Evolutionary conservation across 2,797 vertebrate genomes (phyloP), one percentile per base, ranked within the genome.

Genomic region (Gymnopithys bicolor): DNA sequence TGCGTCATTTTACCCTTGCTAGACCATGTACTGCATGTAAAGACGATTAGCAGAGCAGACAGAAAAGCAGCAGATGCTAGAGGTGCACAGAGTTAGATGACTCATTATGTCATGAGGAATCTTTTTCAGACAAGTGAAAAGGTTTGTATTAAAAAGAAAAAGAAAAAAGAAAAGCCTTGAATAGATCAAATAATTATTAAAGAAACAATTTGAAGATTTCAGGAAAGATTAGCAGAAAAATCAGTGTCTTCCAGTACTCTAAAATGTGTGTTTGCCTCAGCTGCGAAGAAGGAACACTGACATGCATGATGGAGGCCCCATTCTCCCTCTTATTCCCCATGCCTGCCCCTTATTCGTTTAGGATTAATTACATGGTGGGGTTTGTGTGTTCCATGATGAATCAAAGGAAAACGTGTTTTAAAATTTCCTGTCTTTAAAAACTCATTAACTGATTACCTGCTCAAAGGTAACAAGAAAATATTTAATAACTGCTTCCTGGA

Each of bases 31-130:
- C 68, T n/a, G 37, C 58, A 16, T 75, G 25, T 59, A 85, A 86
- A 79, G 82, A 79, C 91, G 91, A 87, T 91, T 89, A 86, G 79
- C 90, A 92, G 89, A 86, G 83, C 85, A 86, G 79, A 84, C 87
- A 85, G 94, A 95, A 87, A 95, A 92, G 90, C 89, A 84, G 84
- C 96, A 95, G 94, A 87, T 92, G 87, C 90, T 88, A 70, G 68
- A 87, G 87, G 48, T 87, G 89, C 79, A 84, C 70, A 23, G 76
- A 90, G 43, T 87, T 91, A 86, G 82, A 82, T 95, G 89, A 96
- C 23, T 96, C 94, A 94, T 69, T 91, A 63, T 84, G 74, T 90
- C 46, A 60, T 58, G 60, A 94, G 79, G 35, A 79, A 86, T 86
- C 25, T 77, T 62, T 89, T 64, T 89, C 81, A 94, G 58, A 75